Conservation (phyloP, 1,140 invertebrate genomes). For the Macrobrachium rosenbergii region DNA sequence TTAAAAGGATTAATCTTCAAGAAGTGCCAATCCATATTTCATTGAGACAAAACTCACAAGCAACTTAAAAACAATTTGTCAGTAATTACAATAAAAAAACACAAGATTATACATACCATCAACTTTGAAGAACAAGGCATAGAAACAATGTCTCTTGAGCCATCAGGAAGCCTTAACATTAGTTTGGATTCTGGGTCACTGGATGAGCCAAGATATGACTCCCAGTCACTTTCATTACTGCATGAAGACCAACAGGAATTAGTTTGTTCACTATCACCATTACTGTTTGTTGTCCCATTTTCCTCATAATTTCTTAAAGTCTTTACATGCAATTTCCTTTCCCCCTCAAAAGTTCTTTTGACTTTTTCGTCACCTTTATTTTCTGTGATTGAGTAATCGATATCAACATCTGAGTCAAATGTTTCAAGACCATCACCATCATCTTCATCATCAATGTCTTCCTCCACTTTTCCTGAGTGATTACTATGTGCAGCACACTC, state of each 20-base stretch:
- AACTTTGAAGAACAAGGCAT: constrained; percentile 71
- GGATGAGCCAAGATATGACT: constrained; percentile 67
- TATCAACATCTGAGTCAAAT: constrained; percentile 67
- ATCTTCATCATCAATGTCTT: constrained; percentile 66
- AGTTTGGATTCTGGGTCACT: constrained; percentile 70
- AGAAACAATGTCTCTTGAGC: constrained; percentile 69
- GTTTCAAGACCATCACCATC: constrained; percentile 70
- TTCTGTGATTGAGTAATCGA: constrained; percentile 47
- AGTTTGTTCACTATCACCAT: constrained; percentile 21
- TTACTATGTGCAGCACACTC: neutral
- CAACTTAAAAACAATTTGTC: too few relatives aligned
- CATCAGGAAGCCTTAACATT: constrained; percentile 72
- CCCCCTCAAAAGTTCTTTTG: constrained; percentile 43
- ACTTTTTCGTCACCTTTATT: constrained; percentile 12
- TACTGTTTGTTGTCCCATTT: constrained; percentile 18
- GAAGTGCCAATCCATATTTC: too few relatives aligned
- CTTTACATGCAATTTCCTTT: neutral
- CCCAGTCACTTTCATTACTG: constrained; percentile 64
- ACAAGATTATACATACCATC: constrained; percentile 68
- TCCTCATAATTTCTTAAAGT: neutral
- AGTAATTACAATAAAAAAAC: neutral
- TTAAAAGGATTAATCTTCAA: too few relatives aligned
- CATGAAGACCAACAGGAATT: neutral
- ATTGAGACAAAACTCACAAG: too few relatives aligned
- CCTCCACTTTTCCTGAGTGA: constrained; percentile 36